These are phyloP conservation scores for Trichopoda pennipes DNA, from an alignment of 2,888 invertebrate genomes.

Conservation along the genomic window DNA sequence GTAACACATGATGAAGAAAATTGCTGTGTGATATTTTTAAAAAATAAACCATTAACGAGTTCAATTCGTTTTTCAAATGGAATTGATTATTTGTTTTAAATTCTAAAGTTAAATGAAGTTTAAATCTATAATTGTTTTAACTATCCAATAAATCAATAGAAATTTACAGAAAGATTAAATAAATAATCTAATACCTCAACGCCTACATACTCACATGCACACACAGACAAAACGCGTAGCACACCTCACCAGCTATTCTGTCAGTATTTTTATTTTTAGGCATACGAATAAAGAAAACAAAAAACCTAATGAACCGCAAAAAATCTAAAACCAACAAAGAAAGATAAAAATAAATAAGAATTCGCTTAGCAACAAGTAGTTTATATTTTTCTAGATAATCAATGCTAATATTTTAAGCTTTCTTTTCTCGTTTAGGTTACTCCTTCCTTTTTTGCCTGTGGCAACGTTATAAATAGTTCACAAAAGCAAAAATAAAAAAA, in stretches of 20 bases:
- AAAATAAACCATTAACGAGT: not conserved
- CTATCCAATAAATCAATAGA: slow-evolving; percentile 58
- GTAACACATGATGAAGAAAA: too few relatives aligned
- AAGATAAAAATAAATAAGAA: slow-evolving; percentile 4
- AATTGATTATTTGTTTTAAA: not conserved
- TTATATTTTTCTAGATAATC: slow-evolving; percentile 10
- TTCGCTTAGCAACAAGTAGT: slow-evolving; percentile 65
- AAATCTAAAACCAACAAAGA: not conserved
- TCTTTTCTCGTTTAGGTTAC: not conserved
- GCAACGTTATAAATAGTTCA: slow-evolving; percentile 1
- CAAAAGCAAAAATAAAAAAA: not conserved
- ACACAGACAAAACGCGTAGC: not conserved
- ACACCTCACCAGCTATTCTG: not conserved
- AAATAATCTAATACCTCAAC: slow-evolving; percentile 22
- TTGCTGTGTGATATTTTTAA: too few relatives aligned
- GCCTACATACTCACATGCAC: not conserved
- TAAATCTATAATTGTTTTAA: slow-evolving; percentile 4
- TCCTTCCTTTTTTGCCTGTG: slow-evolving; percentile 3
- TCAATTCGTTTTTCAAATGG: slow-evolving; percentile 23
- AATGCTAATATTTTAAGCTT: not conserved
- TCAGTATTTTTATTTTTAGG: slow-evolving; percentile 46
- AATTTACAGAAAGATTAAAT: slow-evolving; percentile 42
- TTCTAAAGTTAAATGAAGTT: slow-evolving; percentile 1
- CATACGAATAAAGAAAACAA: slow-evolving; percentile 29
- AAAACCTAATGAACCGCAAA: slow-evolving; percentile 1